These are phyloP conservation scores for Rotaria macrura DNA, from an alignment of 2,888 invertebrate genomes.

Conservation along the genomic window DNA sequence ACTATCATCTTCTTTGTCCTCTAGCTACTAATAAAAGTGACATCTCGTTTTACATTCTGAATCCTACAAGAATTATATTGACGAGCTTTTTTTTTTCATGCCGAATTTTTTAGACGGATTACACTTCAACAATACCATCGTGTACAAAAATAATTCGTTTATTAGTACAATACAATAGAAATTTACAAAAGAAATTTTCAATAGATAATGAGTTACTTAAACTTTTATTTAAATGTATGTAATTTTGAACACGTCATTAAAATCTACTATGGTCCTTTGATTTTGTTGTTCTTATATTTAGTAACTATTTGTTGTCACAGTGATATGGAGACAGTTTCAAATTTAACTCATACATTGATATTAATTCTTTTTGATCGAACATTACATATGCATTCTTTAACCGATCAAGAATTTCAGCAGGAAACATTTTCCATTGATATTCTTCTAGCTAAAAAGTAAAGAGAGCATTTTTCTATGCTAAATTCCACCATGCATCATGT, in stretches of 20 bases:
- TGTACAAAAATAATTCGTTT: slow-evolving; percentile 1
- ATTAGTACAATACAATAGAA: not conserved
- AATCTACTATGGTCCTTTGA: not conserved
- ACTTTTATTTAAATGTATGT: not conserved
- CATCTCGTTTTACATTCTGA: not conserved
- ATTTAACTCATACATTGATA: not conserved
- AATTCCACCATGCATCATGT: not conserved
- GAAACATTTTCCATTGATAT: slow-evolving; percentile 10
- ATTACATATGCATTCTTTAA: not conserved
- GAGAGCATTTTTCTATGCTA: not conserved
- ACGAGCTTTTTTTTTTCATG: not conserved
- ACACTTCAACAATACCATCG: not conserved
- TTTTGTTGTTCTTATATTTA: not conserved
- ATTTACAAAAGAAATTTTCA: slow-evolving; percentile 7
- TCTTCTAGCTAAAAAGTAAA: slow-evolving; percentile 1
- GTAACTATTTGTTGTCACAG: not conserved
- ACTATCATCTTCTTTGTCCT: too few species aligned
- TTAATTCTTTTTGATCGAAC: slow-evolving; percentile 13
- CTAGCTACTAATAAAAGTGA: too few species aligned
- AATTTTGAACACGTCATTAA: too few species aligned
- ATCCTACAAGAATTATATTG: too few species aligned
- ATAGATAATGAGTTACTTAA: not conserved
- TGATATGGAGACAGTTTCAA: not conserved
- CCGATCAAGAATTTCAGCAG: not conserved
- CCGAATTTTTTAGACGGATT: not conserved